Conservation (phyloP, 2,113 vertebrate species). For the Eira barbara region DNA sequence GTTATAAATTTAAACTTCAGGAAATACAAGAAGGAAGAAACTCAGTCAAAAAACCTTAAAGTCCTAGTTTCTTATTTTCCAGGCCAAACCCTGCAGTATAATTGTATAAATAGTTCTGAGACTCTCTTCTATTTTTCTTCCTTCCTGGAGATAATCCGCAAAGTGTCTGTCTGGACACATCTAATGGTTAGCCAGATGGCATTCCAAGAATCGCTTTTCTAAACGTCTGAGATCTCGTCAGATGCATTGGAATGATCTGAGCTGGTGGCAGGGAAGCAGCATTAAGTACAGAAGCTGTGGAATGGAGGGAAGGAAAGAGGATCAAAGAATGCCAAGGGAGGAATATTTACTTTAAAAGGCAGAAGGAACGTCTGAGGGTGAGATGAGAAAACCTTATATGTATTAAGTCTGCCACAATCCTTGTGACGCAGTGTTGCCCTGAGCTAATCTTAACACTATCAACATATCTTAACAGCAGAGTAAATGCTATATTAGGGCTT, state of each 20-base stretch:
- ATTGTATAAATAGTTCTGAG: conserved; percentile 71
- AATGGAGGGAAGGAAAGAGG: background rate
- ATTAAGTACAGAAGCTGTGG: background rate
- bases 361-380: background rate
- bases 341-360: conserved; percentile 23
- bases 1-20: conserved; percentile 71
- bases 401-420: background rate
- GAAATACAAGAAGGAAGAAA: conserved; percentile 60
- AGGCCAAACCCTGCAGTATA: conserved; percentile 60
- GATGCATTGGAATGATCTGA: conserved; percentile 59
- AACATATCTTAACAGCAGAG: background rate
- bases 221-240: conserved; percentile 52
- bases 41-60: conserved; percentile 47
- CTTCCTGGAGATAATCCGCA: conserved; percentile 67
- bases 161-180: conserved; percentile 65
- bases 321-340: background rate
- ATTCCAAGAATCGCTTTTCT: conserved; percentile 47
- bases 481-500: background rate
- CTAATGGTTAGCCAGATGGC: conserved; percentile 64
- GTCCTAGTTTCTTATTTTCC: conserved; percentile 65
- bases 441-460: background rate
- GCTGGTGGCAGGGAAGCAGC: background rate
- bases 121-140: conserved; percentile 59
- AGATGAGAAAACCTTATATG: background rate
- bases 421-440: background rate